Evolutionary conservation across 2,113 vertebrate species (phyloP).

Genomic region (Carollia perspicillata): DNA sequence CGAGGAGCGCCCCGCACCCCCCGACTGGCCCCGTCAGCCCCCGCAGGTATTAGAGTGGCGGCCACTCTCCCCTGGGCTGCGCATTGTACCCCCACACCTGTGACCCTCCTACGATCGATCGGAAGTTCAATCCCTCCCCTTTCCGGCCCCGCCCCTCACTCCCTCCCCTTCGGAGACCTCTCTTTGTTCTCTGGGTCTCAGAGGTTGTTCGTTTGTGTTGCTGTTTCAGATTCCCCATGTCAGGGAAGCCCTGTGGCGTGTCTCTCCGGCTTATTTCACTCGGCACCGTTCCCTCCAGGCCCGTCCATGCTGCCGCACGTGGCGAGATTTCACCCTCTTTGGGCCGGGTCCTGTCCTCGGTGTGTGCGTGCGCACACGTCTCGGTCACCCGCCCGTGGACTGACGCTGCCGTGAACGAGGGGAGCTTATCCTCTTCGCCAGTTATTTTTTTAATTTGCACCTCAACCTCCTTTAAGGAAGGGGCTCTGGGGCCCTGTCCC

Average conservation of each 20-base stretch:
- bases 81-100: no score
- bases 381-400: no score
- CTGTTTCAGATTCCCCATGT: no score
- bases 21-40: no score
- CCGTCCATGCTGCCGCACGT: accelerated
- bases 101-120: no score
- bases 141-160: no score
- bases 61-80: background rate
- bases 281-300: accelerated
- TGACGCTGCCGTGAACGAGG: background rate
- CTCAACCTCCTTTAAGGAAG: no score
- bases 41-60: background rate
- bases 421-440: background rate
- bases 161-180: no score
- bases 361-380: accelerated
- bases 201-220: background rate
- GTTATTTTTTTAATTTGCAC: no score
- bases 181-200: no score
- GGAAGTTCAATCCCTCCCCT: no score
- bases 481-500: conserved; percentile 57
- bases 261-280: background rate
- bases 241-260: background rate
- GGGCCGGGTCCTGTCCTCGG: accelerated
- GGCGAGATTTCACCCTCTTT: background rate
- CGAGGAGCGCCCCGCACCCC: background rate